Evolutionary conservation across 2,888 invertebrate genomes (phyloP).

Genomic region (Tinea semifulvella): DNA sequence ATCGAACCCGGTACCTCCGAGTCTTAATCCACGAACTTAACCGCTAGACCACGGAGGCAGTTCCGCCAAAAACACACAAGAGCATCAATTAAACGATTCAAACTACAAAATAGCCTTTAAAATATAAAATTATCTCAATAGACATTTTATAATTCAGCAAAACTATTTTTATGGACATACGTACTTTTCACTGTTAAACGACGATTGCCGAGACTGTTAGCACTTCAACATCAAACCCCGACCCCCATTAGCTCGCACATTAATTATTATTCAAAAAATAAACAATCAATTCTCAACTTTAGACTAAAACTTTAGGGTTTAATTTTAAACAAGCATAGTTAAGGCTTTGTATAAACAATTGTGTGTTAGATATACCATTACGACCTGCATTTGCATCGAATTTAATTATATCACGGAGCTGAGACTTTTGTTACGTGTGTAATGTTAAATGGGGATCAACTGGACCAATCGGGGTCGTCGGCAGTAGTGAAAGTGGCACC

Average conservation of each 20-base stretch:
- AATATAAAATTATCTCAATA: too few species aligned
- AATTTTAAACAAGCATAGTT: neutral
- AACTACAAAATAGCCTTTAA: too few species aligned
- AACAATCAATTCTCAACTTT: neutral
- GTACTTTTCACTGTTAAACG: too few species aligned
- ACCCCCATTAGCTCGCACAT: neutral
- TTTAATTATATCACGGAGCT: conserved; percentile 39
- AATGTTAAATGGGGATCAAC: conserved; percentile 12
- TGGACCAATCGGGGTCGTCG: conserved; percentile 7
- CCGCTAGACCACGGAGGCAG: too few species aligned
- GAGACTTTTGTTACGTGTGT: conserved; percentile 21
- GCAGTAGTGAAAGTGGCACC: conserved; percentile 3
- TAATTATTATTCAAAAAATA: neutral
- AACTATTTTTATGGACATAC: too few species aligned
- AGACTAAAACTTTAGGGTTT: neutral
- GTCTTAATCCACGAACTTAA: too few species aligned
- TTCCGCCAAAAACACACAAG: too few species aligned
- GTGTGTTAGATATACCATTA: neutral
- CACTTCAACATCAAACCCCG: conserved; percentile 12
- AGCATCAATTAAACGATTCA: too few species aligned
- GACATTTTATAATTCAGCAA: too few species aligned
- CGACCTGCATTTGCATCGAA: conserved; percentile 26
- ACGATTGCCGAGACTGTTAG: conserved; percentile 11
- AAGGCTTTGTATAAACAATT: neutral
- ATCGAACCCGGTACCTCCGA: too few species aligned